Base-by-base conservation (phyloP, 2,113 vertebrate genomes). In the Myotis lucifugus region DNA sequence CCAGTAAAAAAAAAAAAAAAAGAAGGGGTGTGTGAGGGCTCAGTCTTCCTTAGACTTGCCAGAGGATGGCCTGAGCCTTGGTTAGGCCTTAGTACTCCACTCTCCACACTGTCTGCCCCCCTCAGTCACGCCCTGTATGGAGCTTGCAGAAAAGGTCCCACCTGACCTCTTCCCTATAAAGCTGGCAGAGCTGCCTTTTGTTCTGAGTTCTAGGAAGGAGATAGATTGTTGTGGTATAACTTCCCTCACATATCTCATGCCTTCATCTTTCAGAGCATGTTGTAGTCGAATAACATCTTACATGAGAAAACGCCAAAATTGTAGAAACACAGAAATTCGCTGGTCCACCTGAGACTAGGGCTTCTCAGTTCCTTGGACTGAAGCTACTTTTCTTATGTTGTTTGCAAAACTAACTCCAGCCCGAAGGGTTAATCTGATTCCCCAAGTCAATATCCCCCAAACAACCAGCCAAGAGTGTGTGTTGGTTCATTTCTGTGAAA, bases 401-500 rank as follows among this genome's bases (percentile, higher is more conserved):
- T 97, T 94, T 97, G 91, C 90, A 96, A 96, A 96, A 91, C 94
- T 88, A 90, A 97, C 97, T 93, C 66, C 67, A 90, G 70, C 85
- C 94, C 52, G 48, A 97, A 97, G 97, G 96, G 97, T 98, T 97
- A 98, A 97, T 97, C 95, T 95, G 96, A 97, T 94, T 97, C 95
- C 93, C 91, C 76, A 76, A 97, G 93, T 97, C 97, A 97, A 61
- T 97, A 97, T 97, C 94, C 91, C 91, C 97, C 59, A 94, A 95
- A 97, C 92, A 97, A 93, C 83, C 78, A 91, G 96, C 96, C 95
- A 97, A 40, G 91, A 96, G 97, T 96, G 94, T 97, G 89, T 93
- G 67, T 97, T 97, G 97, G 97, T 98, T 96, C 96, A 96, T 98
- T 98, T 97, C 96, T 97, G 96, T 97, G 96, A 97, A 98, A 98